These are phyloP conservation scores for Rhinatrema bivittatum DNA, from an alignment of 2,797 vertebrate genomes.

Conservation along the genomic window DNA sequence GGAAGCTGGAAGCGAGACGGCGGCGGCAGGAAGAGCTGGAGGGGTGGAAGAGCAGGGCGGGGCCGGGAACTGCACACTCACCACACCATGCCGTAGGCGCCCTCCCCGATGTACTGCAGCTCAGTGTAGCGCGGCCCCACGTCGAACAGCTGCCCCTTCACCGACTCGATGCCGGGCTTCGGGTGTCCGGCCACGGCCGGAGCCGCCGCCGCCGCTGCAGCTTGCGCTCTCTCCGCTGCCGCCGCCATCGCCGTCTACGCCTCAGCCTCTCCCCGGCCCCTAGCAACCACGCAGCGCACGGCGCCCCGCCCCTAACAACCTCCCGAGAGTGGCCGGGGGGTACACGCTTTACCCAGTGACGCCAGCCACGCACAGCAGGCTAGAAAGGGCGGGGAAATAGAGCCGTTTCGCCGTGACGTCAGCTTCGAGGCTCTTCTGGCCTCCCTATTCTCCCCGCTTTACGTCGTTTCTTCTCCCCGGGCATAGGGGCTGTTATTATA, in stretches of 20 bases:
- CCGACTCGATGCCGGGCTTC: conserved; percentile 59
- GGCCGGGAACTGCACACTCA: conserved; percentile 47
- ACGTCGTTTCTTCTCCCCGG: no score
- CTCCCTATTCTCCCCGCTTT: no score
- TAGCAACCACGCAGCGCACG: conserved; percentile 60
- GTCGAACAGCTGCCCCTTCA: conserved; percentile 79
- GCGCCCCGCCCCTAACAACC: conserved; percentile 53
- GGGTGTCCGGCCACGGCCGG: conserved; percentile 27
- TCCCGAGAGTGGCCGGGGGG: conserved; percentile 16
- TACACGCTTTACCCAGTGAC: no score
- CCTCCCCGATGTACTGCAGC: conserved; percentile 79
- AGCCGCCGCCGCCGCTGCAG: conserved; percentile 28
- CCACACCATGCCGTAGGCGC: conserved; percentile 86
- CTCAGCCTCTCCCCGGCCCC: conserved; percentile 46
- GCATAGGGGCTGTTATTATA: no score
- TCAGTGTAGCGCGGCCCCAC: conserved; percentile 85
- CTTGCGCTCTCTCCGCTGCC: conserved; percentile 34
- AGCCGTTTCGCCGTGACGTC: no score
- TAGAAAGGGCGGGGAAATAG: conserved; percentile 41
- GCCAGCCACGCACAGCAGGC: no score
- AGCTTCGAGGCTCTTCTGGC: no score
- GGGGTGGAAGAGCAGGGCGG: no score
- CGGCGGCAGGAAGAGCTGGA: conserved; percentile 3
- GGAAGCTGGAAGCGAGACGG: no score
- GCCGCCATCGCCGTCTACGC: conserved; percentile 42